Evolutionary conservation across 2,113 vertebrate species (phyloP).

Genomic region (Ciconia boyciana): DNA sequence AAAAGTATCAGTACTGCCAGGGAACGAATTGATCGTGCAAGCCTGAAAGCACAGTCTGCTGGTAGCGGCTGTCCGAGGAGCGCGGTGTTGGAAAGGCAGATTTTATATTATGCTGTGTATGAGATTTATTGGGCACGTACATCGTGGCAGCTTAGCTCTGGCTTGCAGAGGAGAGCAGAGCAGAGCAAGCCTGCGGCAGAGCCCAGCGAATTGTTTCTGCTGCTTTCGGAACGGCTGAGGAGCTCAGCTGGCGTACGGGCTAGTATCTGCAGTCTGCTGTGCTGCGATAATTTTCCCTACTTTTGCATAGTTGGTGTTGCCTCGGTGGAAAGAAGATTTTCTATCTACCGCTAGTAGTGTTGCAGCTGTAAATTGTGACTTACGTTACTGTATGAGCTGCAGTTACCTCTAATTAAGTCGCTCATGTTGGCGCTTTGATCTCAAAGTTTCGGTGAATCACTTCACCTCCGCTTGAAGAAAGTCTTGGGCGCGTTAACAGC

Average conservation of each 20-base stretch:
- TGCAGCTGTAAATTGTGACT: neutral
- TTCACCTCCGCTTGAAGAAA: neutral
- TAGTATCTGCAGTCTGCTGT: neutral
- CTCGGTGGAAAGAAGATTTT: neutral
- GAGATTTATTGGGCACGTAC: neutral
- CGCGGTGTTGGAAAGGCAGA: fast-evolving
- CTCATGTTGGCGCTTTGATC: neutral
- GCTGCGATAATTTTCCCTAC: fast-evolving
- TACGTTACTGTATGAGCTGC: neutral
- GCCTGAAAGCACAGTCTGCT: neutral
- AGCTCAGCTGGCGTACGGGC: neutral
- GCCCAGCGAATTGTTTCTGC: no score
- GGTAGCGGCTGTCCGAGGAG: neutral
- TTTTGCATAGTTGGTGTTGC: neutral
- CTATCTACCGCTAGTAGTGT: neutral
- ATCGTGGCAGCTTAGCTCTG: neutral
- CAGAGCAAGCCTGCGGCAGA: neutral
- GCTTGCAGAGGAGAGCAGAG: neutral
- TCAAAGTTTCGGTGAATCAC: neutral
- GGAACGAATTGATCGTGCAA: no score
- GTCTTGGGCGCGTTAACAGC: neutral
- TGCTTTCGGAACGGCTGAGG: neutral
- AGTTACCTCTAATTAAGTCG: neutral
- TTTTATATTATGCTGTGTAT: fast-evolving
- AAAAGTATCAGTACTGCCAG: neutral